A percentile compares a stretch with the other conserved stretches of the same genome.
Conservation (phyloP, 2,888 invertebrate species). For the Macaria liturata region DNA sequence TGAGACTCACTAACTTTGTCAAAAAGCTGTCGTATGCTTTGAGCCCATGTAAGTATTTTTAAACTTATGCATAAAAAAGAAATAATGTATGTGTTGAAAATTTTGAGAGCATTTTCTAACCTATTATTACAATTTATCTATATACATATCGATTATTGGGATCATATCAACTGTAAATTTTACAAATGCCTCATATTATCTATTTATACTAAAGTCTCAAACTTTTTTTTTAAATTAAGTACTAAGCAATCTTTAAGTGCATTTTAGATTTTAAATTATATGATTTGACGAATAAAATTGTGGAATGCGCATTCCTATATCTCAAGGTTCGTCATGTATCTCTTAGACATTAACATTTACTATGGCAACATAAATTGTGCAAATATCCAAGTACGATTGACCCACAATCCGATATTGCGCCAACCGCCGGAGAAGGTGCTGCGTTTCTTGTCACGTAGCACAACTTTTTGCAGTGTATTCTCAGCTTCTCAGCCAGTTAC, state of each 20-base stretch:
- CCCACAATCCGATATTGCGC: constrained; percentile 43
- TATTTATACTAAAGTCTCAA: too few species aligned
- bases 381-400: constrained; percentile 43
- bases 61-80: too few species aligned
- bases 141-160: too few species aligned
- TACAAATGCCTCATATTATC: too few species aligned
- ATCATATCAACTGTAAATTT: too few species aligned
- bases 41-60: constrained; percentile 40
- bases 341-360: constrained; percentile 12
- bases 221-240: too few species aligned
- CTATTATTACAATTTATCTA: too few species aligned
- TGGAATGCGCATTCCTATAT: background rate
- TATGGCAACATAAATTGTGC: constrained; percentile 24
- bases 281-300: too few species aligned
- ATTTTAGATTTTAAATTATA: too few species aligned
- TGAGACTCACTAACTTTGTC: constrained; percentile 90
- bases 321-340: constrained; percentile 15
- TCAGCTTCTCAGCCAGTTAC: constrained; percentile 46
- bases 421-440: constrained; percentile 46
- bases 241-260: too few species aligned
- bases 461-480: constrained; percentile 51
- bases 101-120: too few species aligned
- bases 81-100: too few species aligned
- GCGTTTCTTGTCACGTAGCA: constrained; percentile 52
- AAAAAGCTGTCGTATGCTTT: constrained; percentile 92